Evolutionary conservation across 2,888 invertebrate species (phyloP), one percentile per base, ranked within the genome.

Genomic region (Carcina quercana): DNA sequence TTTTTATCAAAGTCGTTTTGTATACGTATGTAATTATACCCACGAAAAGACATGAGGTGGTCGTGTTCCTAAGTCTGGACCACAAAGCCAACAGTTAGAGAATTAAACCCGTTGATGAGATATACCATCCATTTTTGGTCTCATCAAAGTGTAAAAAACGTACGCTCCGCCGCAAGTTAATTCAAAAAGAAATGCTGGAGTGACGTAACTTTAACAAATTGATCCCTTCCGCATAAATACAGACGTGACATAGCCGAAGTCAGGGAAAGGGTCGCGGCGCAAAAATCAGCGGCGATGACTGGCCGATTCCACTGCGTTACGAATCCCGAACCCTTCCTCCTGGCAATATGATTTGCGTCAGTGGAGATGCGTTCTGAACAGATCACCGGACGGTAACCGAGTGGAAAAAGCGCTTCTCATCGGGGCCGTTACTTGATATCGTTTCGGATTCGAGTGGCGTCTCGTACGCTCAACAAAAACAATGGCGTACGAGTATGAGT

Each of bases 321-420:
- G 65, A 69, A 72, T 69, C 61, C 60, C 66, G 65, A 79, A 80
- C 80, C 82, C 80, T 82, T 82, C 74, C 66, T 66, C 68, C 73
- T n/a, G n/a, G n/a, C 79, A 79, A 82, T 82, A 80, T 83, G 82
- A 83, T 82, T 82, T 82, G 83, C 83, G 82, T 80, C 80, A 76
- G 71, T 76, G 79, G 65, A 66, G 78, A 78, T 78, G 78, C 78
- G 75, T 74, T 74, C 64, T 50, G 72, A 72, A 72, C 75, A 80
- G 80, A 82, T 82, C 82, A 79, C 72, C 73, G 68, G 65, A 56
- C 67, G 80, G 78, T 80, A 83, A 83, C 83, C 72, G 83, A 83
- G 60, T 75, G 83, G 83, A 83, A 83, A 83, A 83, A 83, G 55
- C 71, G 74, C 80, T 68, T 75, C 74, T 83, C 83, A 83, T 83